Percentiles rank a stretch among this genome's conserved stretches.
Conservation (phyloP, 2,797 vertebrate species). For the Gobio occitaniae region DNA sequence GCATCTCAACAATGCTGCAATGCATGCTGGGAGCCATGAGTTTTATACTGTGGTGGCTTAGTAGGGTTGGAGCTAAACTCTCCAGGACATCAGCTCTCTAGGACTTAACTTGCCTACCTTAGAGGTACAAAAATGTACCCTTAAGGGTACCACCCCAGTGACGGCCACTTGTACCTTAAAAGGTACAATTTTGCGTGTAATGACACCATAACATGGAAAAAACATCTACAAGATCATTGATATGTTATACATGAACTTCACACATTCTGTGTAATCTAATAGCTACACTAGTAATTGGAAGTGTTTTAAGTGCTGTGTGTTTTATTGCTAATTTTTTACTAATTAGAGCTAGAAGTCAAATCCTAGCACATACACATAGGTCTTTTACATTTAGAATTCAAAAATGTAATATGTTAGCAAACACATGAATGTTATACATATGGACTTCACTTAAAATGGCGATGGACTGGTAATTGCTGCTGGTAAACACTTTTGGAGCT, state of each 20-base stretch:
- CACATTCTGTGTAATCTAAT: constrained; percentile 23
- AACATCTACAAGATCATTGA: constrained; percentile 24
- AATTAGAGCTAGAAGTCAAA: not conserved
- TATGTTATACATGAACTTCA: constrained; percentile 33
- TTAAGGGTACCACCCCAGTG: too few relatives aligned
- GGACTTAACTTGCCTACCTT: too few relatives aligned
- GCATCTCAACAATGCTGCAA: too few relatives aligned
- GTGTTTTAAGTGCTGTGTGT: not conserved
- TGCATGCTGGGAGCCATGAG: too few relatives aligned
- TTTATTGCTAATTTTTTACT: constrained; percentile 7
- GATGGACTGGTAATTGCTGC: not conserved
- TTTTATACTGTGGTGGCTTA: too few relatives aligned
- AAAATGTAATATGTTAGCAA: constrained; percentile 26
- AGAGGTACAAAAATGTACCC: too few relatives aligned
- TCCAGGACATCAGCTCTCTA: too few relatives aligned
- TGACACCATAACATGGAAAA: constrained; percentile 24
- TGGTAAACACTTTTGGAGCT: constrained; percentile 7
- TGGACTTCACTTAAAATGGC: not conserved
- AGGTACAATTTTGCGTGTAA: not conserved
- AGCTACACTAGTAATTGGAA: not conserved
- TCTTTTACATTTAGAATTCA: not conserved
- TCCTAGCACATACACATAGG: not conserved
- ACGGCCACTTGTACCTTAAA: too few relatives aligned
- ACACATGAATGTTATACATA: not conserved
- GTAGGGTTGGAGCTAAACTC: too few relatives aligned